Percentiles rank a stretch among this genome's conserved stretches.
phyloP scores from a whole-genome alignment of 2,113 vertebrate genomes.

The Sakesphorus luctuosus region DNA sequence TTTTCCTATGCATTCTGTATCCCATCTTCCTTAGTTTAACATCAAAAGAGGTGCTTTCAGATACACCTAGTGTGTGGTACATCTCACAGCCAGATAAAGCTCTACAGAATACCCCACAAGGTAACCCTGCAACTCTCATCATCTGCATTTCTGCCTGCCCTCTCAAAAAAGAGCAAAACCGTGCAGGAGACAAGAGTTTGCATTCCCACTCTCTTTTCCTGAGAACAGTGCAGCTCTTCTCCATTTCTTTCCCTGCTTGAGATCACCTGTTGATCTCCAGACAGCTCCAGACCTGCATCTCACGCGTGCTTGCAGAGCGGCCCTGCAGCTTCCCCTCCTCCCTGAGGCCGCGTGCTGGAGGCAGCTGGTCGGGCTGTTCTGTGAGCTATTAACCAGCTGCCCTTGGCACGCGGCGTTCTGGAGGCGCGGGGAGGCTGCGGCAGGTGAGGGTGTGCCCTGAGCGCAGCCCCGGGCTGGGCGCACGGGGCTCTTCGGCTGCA shows the following conservation, averaged over 20 bases:
- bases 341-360: neutral
- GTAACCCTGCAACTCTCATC: neutral
- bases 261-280: neutral
- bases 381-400: conserved; percentile 6
- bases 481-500: neutral
- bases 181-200: neutral
- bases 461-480: neutral
- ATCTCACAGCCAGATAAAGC: neutral
- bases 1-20: neutral
- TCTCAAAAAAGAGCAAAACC: neutral
- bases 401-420: neutral
- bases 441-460: conserved; percentile 40
- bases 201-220: neutral
- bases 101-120: neutral
- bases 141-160: neutral
- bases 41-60: neutral
- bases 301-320: neutral
- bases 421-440: conserved; percentile 16
- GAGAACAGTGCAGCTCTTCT: neutral
- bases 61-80: neutral
- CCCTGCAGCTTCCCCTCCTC: neutral
- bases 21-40: neutral
- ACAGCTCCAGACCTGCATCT: neutral
- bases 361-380: neutral
- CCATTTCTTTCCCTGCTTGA: neutral